phyloP scores from a whole-genome alignment of 1,140 invertebrate genomes.

The Drosophila pectinifera region DNA sequence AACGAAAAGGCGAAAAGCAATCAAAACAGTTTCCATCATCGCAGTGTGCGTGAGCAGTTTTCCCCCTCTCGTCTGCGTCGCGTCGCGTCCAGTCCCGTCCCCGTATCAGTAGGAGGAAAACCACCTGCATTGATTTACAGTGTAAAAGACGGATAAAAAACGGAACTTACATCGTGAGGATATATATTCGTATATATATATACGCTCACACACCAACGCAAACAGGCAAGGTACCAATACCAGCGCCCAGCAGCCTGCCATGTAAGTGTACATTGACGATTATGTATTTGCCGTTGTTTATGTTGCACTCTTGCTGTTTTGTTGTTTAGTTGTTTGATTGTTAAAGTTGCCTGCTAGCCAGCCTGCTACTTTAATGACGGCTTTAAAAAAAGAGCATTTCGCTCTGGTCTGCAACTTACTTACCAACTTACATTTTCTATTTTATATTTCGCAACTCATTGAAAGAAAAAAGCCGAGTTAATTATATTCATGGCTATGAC shows the following conservation, averaged over 20 bases:
- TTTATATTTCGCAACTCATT: constrained; percentile 75
- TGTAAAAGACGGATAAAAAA: constrained; percentile 44
- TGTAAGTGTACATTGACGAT: constrained; percentile 70
- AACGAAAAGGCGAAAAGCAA: constrained; percentile 65
- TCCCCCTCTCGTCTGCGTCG: constrained; percentile 1
- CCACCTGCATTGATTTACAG: constrained; percentile 76
- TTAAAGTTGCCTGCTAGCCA: background rate
- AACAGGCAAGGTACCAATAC: constrained; percentile 21
- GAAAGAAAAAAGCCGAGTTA: constrained; percentile 64
- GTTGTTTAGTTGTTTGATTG: constrained; percentile 14
- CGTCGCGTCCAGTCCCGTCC: background rate
- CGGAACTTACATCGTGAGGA: constrained; percentile 51
- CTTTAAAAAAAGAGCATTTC: constrained; percentile 51
- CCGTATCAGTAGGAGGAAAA: constrained; percentile 29
- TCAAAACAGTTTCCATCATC: constrained; percentile 73
- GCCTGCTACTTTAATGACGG: constrained; percentile 38
- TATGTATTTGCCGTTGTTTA: constrained; percentile 64
- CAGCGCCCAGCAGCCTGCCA: constrained; percentile 47
- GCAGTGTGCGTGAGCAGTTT: constrained; percentile 62
- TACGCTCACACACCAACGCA: constrained; percentile 25
- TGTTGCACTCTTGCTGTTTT: constrained; percentile 32
- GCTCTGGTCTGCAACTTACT: constrained; percentile 64
- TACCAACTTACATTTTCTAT: constrained; percentile 69
- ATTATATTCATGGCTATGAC: constrained; percentile 80
- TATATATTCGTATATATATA: constrained; percentile 41